Conservation (phyloP, 2,888 invertebrate genomes). For the Hydrotaea cyrtoneurina region DNA sequence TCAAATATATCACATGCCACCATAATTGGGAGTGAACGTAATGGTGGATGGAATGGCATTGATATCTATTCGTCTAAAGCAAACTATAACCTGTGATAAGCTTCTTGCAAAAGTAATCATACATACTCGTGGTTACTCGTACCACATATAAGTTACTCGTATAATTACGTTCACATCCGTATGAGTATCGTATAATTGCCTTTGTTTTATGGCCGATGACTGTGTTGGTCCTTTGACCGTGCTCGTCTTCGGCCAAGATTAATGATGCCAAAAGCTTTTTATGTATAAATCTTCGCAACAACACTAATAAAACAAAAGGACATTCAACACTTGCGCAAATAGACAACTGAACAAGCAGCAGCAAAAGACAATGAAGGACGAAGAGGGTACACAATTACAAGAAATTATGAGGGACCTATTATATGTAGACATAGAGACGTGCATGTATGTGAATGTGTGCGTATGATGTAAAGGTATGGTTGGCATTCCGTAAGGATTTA, state of each 20-base stretch:
- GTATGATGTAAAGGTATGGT: constrained; percentile 28
- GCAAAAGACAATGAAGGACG: not conserved
- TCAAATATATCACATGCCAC: not conserved
- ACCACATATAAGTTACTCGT: too few species aligned
- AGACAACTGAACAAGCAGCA: constrained; percentile 18
- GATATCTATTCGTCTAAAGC: not conserved
- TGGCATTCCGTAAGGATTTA: constrained; percentile 66
- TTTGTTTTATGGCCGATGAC: constrained; percentile 68
- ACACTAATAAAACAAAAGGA: constrained; percentile 65
- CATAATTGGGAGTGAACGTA: too few species aligned
- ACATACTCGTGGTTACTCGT: not conserved
- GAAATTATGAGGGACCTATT: constrained; percentile 55
- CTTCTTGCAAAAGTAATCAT: too few species aligned
- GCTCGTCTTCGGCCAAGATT: constrained; percentile 72
- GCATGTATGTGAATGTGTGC: constrained; percentile 1
- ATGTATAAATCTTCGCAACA: constrained; percentile 69
- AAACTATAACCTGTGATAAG: not conserved
- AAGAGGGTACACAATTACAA: constrained; percentile 13
- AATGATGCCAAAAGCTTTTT: constrained; percentile 72
- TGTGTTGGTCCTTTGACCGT: constrained; percentile 62
- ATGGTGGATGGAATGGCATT: too few species aligned
- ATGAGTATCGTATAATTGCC: constrained; percentile 59
- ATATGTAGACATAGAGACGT: not conserved
- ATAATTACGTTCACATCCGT: not conserved
- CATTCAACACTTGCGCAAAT: constrained; percentile 63